phyloP scores from a whole-genome alignment of 2,113 vertebrate species.

The Brachypodius melanocephalos region DNA sequence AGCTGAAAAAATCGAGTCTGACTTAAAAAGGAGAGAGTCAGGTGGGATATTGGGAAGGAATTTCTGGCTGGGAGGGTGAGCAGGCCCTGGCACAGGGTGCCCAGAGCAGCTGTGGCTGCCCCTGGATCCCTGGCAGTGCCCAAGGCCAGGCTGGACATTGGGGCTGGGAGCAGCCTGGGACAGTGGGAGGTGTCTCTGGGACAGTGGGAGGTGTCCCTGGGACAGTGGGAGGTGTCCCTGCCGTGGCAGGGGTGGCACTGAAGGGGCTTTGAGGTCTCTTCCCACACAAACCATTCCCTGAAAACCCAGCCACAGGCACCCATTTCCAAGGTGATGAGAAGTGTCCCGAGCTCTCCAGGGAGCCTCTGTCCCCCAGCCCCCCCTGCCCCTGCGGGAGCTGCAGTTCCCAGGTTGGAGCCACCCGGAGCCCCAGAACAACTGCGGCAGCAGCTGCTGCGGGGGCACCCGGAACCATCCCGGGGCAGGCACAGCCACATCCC shows the following conservation, averaged over 20 bases:
- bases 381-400: background rate
- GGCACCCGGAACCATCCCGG: background rate
- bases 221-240: background rate
- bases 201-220: background rate
- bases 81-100: background rate
- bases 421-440: background rate
- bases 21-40: background rate
- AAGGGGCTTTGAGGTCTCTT: accelerated
- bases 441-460: background rate
- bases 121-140: background rate
- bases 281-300: background rate
- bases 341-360: background rate
- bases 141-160: background rate
- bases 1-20: background rate
- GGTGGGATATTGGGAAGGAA: background rate
- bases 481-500: background rate
- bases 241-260: background rate
- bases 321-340: too few relatives aligned
- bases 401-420: background rate
- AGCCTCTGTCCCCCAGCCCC: background rate
- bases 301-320: background rate
- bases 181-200: background rate
- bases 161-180: background rate
- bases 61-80: background rate
- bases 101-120: background rate